Evolutionary conservation across 2,113 vertebrate species (phyloP).

Genomic region (Clarias gariepinus): DNA sequence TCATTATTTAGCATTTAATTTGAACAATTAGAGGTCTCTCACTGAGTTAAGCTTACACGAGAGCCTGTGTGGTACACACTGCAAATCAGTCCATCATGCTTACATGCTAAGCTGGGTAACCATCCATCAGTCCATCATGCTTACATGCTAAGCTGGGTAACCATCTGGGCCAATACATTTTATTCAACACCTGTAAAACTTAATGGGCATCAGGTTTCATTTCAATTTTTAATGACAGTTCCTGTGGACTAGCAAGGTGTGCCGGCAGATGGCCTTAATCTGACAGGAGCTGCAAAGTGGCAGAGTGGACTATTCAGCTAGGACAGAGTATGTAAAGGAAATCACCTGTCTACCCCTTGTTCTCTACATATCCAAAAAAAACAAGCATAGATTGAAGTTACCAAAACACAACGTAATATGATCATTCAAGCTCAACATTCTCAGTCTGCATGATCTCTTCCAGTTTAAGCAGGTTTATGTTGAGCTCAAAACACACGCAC

Average conservation of each 20-base stretch:
- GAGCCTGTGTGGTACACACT: background rate
- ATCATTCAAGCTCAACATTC: no score
- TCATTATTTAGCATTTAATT: background rate
- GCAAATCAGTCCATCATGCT: background rate
- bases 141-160: background rate
- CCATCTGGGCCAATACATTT: slow-evolving; percentile 15
- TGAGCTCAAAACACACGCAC: background rate
- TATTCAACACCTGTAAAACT: background rate
- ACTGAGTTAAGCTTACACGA: background rate
- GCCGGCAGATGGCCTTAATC: background rate
- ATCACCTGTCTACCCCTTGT: background rate
- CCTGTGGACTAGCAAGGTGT: background rate
- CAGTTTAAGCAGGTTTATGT: background rate
- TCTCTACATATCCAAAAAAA: no score
- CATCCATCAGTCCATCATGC: background rate
- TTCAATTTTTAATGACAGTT: background rate
- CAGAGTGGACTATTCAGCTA: background rate
- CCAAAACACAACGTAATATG: no score
- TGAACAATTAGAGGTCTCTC: background rate
- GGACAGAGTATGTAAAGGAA: background rate
- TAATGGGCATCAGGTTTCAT: background rate
- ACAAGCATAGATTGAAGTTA: no score
- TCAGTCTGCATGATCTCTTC: background rate
- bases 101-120: background rate
- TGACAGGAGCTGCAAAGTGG: background rate